These are phyloP conservation scores for Sebastes vulpes DNA, from an alignment of 2,797 vertebrate genomes.

Conservation along the genomic window DNA sequence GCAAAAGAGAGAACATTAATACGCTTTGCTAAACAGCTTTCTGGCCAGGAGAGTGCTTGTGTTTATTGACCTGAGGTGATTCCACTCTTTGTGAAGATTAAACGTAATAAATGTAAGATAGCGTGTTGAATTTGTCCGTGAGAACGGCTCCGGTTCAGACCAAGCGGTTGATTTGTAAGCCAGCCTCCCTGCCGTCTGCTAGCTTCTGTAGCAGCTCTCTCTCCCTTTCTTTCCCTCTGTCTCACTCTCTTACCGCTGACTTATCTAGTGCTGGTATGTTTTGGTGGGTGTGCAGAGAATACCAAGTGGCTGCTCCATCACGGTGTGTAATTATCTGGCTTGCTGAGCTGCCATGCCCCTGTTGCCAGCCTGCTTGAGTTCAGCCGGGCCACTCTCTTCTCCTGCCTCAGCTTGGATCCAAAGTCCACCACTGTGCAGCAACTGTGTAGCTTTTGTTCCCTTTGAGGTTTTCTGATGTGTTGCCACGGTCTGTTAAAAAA, in stretches of 20 bases:
- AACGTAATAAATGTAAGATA: not conserved
- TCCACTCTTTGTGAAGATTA: not conserved
- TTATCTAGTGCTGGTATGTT: conserved; percentile 77
- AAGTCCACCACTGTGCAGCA: conserved; percentile 25
- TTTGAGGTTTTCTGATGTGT: conserved; percentile 9
- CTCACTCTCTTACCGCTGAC: conserved; percentile 37
- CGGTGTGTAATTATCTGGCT: conserved; percentile 81
- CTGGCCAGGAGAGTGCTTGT: not conserved
- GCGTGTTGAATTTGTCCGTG: conserved; percentile 5
- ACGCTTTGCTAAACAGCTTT: conserved; percentile 3
- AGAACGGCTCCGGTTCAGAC: conserved; percentile 21
- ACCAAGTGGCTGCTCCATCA: conserved; percentile 78
- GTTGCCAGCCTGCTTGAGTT: conserved; percentile 52
- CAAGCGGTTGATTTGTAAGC: conserved; percentile 38
- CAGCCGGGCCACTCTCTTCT: conserved; percentile 22
- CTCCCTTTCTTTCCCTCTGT: conserved; percentile 7
- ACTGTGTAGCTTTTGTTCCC: conserved; percentile 6
- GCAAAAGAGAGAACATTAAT: conserved; percentile 1
- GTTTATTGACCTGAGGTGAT: not conserved
- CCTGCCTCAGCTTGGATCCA: conserved; percentile 18
- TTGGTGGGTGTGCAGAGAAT: conserved; percentile 82
- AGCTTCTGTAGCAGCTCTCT: conserved; percentile 33
- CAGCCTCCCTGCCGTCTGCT: conserved; percentile 25
- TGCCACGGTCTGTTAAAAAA: not conserved
- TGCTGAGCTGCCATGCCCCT: conserved; percentile 60